A percentile compares a stretch with the other conserved stretches of the same genome.
These are phyloP conservation scores for Priocnemis perturbator DNA, from an alignment of 2,888 invertebrate genomes.

Conservation along the genomic window DNA sequence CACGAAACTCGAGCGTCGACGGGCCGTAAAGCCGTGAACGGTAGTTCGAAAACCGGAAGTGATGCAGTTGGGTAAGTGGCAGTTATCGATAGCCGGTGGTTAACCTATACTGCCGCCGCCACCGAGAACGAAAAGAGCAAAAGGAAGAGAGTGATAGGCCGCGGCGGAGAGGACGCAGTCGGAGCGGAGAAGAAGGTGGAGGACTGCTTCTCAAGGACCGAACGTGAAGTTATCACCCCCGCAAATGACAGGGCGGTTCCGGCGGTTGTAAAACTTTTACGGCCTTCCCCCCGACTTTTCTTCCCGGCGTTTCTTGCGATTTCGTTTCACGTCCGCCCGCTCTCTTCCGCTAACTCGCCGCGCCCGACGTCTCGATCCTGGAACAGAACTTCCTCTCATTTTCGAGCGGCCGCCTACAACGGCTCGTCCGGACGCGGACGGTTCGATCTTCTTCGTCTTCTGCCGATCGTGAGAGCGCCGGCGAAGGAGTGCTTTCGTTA, in stretches of 20 bases:
- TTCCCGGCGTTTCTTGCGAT: conserved; percentile 17
- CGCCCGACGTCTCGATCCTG: too few relatives aligned
- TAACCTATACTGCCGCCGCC: conserved; percentile 54
- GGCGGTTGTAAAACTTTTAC: conserved; percentile 62
- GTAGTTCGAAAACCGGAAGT: conserved; percentile 70
- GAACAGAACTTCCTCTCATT: too few relatives aligned
- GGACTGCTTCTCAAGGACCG: conserved; percentile 41
- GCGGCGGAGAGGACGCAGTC: too few relatives aligned
- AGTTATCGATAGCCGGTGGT: conserved; percentile 69
- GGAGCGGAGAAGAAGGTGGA: not conserved
- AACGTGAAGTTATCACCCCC: conserved; percentile 57
- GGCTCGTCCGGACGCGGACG: too few relatives aligned
- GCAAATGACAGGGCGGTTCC: conserved; percentile 67
- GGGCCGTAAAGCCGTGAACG: conserved; percentile 67
- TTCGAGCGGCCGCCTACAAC: too few relatives aligned
- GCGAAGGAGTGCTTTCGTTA: too few relatives aligned
- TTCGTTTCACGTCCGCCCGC: conserved; percentile 15
- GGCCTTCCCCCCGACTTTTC: conserved; percentile 33
- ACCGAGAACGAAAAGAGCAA: conserved; percentile 30
- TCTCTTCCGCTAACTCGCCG: too few relatives aligned
- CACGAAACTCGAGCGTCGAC: conserved; percentile 36
- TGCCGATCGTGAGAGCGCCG: too few relatives aligned
- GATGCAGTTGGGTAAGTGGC: conserved; percentile 68
- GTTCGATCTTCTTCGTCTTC: not conserved
- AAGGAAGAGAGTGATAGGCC: conserved; percentile 8